These are phyloP conservation scores for Sisor rabdophorus DNA, from an alignment of 2,113 vertebrate species.

Conservation along the genomic window DNA sequence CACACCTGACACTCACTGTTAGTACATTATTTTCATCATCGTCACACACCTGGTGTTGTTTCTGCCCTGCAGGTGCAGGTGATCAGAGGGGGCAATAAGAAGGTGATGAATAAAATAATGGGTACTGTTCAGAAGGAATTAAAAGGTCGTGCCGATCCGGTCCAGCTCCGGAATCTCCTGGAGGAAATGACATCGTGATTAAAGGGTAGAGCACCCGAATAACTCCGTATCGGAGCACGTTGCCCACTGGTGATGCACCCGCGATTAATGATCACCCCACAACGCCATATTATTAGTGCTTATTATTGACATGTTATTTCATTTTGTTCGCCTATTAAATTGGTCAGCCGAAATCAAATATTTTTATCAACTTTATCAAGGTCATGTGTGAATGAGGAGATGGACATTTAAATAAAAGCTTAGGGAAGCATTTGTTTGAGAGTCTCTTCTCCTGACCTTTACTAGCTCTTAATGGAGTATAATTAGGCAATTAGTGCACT, in stretches of 20 bases:
- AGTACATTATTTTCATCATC: not conserved
- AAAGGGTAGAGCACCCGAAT: not conserved
- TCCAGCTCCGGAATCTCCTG: conserved; percentile 74
- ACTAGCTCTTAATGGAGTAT: not conserved
- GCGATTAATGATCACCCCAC: not conserved
- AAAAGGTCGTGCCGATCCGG: conserved; percentile 76
- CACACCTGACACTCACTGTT: not conserved
- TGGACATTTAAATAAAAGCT: not conserved
- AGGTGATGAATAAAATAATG: conserved; percentile 88
- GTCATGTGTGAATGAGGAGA: not conserved
- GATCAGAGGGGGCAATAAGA: conserved; percentile 79
- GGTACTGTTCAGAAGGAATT: conserved; percentile 83
- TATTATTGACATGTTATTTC: not conserved
- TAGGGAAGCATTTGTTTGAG: not conserved
- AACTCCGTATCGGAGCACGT: no score
- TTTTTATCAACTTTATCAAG: not conserved
- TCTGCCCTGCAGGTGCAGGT: conserved; percentile 72
- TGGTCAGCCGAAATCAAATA: not conserved
- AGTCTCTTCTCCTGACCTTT: conserved; percentile 4
- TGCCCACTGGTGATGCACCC: not conserved
- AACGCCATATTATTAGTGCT: not conserved
- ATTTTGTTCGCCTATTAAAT: not conserved
- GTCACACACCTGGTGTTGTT: not conserved
- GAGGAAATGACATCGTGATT: conserved; percentile 71
- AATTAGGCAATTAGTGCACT: not conserved